A percentile compares a stretch with the other conserved stretches of the same genome.
Conservation (phyloP, 2,888 invertebrate species). For the Idaea aversata region DNA sequence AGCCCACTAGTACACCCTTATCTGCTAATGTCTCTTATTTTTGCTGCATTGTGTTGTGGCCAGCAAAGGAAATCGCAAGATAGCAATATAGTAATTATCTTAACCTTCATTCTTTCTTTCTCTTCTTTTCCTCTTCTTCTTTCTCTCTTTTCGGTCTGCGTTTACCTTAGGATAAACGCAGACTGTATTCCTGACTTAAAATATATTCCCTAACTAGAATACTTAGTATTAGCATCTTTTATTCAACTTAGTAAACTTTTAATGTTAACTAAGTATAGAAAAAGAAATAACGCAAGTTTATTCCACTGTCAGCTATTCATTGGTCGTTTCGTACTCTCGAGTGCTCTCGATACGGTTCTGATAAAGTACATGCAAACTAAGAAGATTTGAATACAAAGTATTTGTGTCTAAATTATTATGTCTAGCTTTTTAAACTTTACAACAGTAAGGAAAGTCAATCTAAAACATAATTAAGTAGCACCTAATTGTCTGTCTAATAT, state of each 20-base stretch:
- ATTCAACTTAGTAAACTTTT: neutral
- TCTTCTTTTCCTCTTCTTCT: too few species aligned
- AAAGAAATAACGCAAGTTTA: slow-evolving; percentile 23
- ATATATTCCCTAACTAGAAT: too few species aligned
- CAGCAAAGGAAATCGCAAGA: too few species aligned
- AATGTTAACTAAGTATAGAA: neutral
- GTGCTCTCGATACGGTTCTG: slow-evolving; percentile 70
- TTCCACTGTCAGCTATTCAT: slow-evolving; percentile 55
- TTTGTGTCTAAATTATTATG: neutral
- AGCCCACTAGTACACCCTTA: too few species aligned
- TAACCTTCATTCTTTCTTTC: too few species aligned
- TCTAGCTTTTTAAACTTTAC: slow-evolving; percentile 3
- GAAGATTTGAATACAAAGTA: slow-evolving; percentile 22
- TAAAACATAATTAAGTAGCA: neutral
- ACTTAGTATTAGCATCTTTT: neutral
- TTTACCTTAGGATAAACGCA: too few species aligned
- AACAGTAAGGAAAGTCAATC: neutral
- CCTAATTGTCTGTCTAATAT: neutral
- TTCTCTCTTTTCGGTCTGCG: too few species aligned
- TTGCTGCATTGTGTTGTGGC: too few species aligned
- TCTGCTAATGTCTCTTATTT: too few species aligned
- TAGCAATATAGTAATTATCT: too few species aligned
- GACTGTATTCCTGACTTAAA: too few species aligned
- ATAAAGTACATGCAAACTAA: slow-evolving; percentile 75
- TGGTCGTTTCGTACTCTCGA: slow-evolving; percentile 65